A percentile compares a stretch with the other conserved stretches of the same genome.
These are phyloP conservation scores for Brachyopa scutellaris DNA, from an alignment of 2,888 invertebrate genomes.

Conservation along the genomic window DNA sequence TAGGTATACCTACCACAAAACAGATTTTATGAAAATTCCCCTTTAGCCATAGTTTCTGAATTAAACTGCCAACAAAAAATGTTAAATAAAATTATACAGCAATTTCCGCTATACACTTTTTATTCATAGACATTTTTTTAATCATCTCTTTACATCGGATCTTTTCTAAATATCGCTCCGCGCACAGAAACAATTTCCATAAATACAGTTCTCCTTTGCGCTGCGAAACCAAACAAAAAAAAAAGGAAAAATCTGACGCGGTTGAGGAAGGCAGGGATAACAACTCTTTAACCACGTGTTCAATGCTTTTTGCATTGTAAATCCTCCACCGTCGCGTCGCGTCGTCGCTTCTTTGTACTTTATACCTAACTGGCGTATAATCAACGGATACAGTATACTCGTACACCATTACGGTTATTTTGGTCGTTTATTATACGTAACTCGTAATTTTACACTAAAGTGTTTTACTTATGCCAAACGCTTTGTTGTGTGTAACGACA, in stretches of 20 bases:
- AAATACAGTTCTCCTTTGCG: neutral
- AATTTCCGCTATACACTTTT: neutral
- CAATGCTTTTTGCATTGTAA: constrained; percentile 42
- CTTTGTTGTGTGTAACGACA: constrained; percentile 68
- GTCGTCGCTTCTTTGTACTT: too few relatives aligned
- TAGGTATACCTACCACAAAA: too few relatives aligned
- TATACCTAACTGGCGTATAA: constrained; percentile 60
- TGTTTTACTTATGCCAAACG: constrained; percentile 68
- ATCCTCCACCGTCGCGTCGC: neutral
- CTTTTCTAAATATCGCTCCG: constrained; percentile 14
- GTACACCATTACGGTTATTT: constrained; percentile 60
- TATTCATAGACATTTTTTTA: constrained; percentile 10
- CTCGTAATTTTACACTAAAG: constrained; percentile 72
- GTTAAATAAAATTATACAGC: constrained; percentile 7
- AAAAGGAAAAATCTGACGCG: constrained; percentile 4
- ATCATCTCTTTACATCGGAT: constrained; percentile 39
- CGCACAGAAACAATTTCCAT: constrained; percentile 57
- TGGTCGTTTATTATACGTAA: constrained; percentile 68
- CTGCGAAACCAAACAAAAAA: too few relatives aligned
- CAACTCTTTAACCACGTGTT: constrained; percentile 66
- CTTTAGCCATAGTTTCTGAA: too few relatives aligned
- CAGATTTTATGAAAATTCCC: too few relatives aligned
- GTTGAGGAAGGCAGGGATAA: neutral
- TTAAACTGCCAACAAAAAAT: neutral
- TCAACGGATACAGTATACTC: constrained; percentile 60